These are phyloP conservation scores for Cossypha caffra DNA, from an alignment of 2,797 vertebrate genomes.

Conservation along the genomic window DNA sequence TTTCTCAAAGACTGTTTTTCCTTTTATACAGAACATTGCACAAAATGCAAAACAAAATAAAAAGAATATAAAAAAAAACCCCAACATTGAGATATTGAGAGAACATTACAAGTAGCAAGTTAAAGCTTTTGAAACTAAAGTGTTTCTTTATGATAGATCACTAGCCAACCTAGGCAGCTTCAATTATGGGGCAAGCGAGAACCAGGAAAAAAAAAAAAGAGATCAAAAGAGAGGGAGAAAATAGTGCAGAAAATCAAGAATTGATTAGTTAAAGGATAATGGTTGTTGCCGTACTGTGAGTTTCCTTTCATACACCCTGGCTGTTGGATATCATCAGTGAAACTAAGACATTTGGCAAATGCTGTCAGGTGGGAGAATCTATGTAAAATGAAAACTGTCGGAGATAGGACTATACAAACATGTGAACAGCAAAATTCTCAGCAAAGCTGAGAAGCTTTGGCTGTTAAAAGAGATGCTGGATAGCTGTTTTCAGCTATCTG, in stretches of 20 bases:
- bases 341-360: background rate
- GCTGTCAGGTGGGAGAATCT: background rate
- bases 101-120: background rate
- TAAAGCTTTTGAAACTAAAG: background rate
- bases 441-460: background rate
- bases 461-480: accelerated
- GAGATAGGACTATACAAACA: background rate
- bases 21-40: background rate
- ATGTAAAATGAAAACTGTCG: background rate
- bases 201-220: background rate
- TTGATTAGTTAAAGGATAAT: background rate
- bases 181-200: accelerated
- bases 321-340: background rate
- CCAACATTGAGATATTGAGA: background rate
- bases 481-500: background rate
- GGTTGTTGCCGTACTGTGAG: background rate
- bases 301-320: background rate
- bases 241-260: background rate
- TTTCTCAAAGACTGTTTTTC: background rate
- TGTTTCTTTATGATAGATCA: background rate
- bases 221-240: background rate
- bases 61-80: background rate
- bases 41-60: background rate
- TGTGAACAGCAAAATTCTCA: background rate
- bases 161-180: background rate